Evolutionary conservation across 2,888 invertebrate species (phyloP).

Genomic region (Agonopterix arenella): DNA sequence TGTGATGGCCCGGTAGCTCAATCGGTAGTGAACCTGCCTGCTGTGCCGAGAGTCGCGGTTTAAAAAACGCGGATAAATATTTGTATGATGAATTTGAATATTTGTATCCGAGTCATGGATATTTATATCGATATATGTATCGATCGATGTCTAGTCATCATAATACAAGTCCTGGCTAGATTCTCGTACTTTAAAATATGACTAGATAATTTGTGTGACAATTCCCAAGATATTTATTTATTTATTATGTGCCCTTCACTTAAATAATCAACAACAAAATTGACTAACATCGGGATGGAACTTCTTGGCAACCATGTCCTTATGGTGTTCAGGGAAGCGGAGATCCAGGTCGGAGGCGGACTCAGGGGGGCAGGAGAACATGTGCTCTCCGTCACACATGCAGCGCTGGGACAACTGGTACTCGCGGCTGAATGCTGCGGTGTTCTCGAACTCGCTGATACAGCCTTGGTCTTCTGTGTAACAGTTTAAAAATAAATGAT

Average conservation of each 20-base stretch:
- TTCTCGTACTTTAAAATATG: no score
- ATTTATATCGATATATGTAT: no score
- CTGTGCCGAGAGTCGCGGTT: no score
- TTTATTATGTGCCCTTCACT: no score
- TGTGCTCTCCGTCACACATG: conserved; percentile 98
- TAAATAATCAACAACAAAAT: neutral
- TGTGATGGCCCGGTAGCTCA: neutral
- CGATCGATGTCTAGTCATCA: no score
- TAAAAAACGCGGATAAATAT: no score
- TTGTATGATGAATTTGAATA: no score
- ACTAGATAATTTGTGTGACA: no score
- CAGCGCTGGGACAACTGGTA: conserved; percentile 96
- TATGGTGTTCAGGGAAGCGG: conserved; percentile 81
- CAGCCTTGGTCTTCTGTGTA: conserved; percentile 90
- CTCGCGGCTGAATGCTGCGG: conserved; percentile 95
- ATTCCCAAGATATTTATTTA: neutral
- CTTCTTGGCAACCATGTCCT: conserved; percentile 86
- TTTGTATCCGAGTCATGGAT: no score
- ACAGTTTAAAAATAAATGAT: neutral
- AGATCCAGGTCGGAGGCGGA: conserved; percentile 75
- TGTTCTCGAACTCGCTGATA: conserved; percentile 93
- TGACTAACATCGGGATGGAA: conserved; percentile 73
- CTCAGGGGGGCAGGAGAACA: conserved; percentile 91
- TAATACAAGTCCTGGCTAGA: no score
- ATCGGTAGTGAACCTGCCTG: no score